Conservation (phyloP, 2,888 invertebrate species). For the Drosophila anomelani region DNA sequence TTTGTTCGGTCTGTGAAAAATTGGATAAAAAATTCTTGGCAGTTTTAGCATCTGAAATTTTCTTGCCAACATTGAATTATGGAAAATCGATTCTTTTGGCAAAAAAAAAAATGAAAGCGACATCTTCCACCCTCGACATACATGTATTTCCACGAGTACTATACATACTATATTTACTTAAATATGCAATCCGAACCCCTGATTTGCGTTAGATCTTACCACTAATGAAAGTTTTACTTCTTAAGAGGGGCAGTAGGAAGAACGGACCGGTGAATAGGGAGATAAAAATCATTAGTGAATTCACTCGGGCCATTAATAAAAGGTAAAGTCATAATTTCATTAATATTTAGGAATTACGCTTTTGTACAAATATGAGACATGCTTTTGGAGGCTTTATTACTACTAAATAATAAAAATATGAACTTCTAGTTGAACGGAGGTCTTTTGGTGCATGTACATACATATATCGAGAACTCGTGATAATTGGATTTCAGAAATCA, state of each 20-base stretch:
- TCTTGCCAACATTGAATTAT: slow-evolving; percentile 72
- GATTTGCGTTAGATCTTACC: slow-evolving; percentile 14
- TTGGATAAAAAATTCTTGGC: slow-evolving; percentile 73
- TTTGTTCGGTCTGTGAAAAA: slow-evolving; percentile 68
- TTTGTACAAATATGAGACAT: not conserved
- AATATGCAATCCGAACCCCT: slow-evolving; percentile 1
- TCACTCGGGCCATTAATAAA: slow-evolving; percentile 10
- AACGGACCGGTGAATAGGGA: not conserved
- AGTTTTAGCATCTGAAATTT: slow-evolving; percentile 78
- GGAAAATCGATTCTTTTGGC: slow-evolving; percentile 75
- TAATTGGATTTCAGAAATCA: too few relatives aligned
- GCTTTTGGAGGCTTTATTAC: too few relatives aligned
- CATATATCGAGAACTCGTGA: too few relatives aligned
- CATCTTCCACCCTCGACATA: slow-evolving; percentile 39
- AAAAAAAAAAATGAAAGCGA: slow-evolving; percentile 52
- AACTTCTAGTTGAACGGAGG: too few relatives aligned
- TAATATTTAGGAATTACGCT: slow-evolving; percentile 43
- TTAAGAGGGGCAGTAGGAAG: not conserved
- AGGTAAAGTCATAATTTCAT: slow-evolving; percentile 35
- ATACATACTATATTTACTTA: slow-evolving; percentile 16
- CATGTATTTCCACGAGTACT: slow-evolving; percentile 1
- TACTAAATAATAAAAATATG: too few relatives aligned
- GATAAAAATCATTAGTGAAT: slow-evolving; percentile 7
- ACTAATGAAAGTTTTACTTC: slow-evolving; percentile 3
- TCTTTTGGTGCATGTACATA: too few relatives aligned